Conservation (phyloP, 2,113 vertebrate genomes). For the Toxotes jaculatrix region DNA sequence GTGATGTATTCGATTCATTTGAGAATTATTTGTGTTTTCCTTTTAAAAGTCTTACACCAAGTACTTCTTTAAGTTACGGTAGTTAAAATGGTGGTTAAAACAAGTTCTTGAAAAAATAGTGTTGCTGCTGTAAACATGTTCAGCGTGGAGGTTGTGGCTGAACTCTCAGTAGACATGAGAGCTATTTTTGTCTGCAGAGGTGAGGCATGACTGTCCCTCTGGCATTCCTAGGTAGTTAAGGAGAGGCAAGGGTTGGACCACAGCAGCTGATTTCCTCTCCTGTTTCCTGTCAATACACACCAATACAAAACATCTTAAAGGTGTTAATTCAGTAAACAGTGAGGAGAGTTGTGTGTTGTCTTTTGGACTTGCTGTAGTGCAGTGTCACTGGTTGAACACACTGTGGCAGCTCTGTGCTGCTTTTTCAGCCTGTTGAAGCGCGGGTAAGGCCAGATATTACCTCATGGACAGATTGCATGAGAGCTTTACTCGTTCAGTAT, state of each 20-base stretch:
- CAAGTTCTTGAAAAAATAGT: no score
- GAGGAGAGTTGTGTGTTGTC: background rate
- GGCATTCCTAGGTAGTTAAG: conserved; percentile 26
- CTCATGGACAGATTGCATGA: background rate
- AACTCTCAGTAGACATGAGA: background rate
- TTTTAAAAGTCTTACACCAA: background rate
- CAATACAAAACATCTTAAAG: background rate
- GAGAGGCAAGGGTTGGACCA: background rate
- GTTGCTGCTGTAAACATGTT: conserved; percentile 23
- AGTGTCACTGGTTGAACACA: conserved; percentile 66
- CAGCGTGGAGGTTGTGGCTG: background rate
- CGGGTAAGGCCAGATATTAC: background rate
- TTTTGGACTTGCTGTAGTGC: conserved; percentile 12
- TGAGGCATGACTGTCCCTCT: conserved; percentile 1
- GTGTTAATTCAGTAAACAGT: background rate
- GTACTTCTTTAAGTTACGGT: background rate
- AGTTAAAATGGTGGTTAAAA: background rate
- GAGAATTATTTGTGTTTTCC: background rate
- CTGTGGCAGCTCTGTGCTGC: conserved; percentile 66
- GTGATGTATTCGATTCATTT: background rate
- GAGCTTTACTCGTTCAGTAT: conserved; percentile 17
- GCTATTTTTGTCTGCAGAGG: conserved; percentile 40
- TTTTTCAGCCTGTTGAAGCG: background rate
- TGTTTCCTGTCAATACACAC: background rate
- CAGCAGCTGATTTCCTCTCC: conserved; percentile 4